Evolutionary conservation across 2,888 invertebrate species (phyloP), one percentile per base, ranked within the genome.

Genomic region (Theristus sp.): DNA sequence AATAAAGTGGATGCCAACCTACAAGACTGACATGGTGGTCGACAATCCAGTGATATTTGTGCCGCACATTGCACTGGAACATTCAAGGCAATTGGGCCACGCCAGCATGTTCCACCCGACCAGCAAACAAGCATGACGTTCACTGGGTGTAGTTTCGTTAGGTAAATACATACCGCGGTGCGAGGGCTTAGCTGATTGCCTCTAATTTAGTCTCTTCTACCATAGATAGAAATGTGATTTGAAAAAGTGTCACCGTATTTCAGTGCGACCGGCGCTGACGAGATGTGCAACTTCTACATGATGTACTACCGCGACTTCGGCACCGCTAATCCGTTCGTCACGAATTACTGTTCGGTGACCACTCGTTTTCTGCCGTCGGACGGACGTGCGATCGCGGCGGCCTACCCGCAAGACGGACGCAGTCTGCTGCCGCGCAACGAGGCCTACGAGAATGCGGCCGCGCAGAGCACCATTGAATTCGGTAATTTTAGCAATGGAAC

Each of bases 251-350:
- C n/a, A n/a, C 38, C 10, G 10, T 10, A 38, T 10, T 49, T 49
- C 60, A 77, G 78, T 25, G 67, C 70, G 58, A 77, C 76, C 62
- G 75, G 76, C 2, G 70, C 67, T 20, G 75, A 79, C 66, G 79
- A 79, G 68, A 80, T 79, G 79, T 79, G 79, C 68, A 80, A 80
- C 65, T 72, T 79, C 65, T 79, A 80, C 67, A 67, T 76, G 64
- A 78, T 79, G 78, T 79, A 76, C 67, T 78, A 77, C 67, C 74
- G 75, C 17, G 72, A 74, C 56, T 69, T 69, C 17, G 64, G 67
- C 26, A 62, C 66, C 58, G 57, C 70, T 66, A 74, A 64, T 53
- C 74, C 63, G 38, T 70, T 61, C 73, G 76, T 60, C 69, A 73
- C 73, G 71, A 63, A 61, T 2, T 62, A 66, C 28, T 67, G 64